Evolutionary conservation across 2,797 vertebrate species (phyloP), one percentile per base, ranked within the genome.

Genomic region (Aeoliscus strigatus): DNA sequence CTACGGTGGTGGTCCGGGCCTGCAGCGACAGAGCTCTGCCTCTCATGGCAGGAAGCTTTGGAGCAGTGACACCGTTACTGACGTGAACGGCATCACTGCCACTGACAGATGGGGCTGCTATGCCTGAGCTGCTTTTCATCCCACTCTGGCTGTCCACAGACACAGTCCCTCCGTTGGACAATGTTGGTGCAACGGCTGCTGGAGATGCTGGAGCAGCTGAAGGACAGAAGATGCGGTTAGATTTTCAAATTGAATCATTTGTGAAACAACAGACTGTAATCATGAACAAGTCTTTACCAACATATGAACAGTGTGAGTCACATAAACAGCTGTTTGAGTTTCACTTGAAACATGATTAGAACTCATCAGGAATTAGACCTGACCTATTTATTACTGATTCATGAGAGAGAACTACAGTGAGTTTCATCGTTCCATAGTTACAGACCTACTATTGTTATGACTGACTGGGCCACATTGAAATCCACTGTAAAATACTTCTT

Each of bases 11-110:
- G 17, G 34, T 39, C 40, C 74, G 63, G 39, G 67, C 48, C 56
- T 78, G 83, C 50, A 77, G 47, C 4, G 79, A 74, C 44, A 47
- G 11, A 23, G 75, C 60, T 54, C 80, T 68, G 70, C 39, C 54
- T 34, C 77, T 77, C 46, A 49, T 29, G 8, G 49, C 1, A 0
- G 49, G 44, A 25, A 39, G 45, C 29, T 54, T 80, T 1, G 38
- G 11, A 38, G 34, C 49, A 21, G 18, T 2, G n/a, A 31, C 24
- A 3, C 9, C 18, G 14, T n/a, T 32, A 29, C 2, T 31, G 21
- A 21, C 52, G 4, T 23, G 2, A 12, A n/a, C 27, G n/a, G 13
- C n/a, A 9, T 28, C 28, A 1, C 21, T 0, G 0, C 62, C 51
- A 34, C 36, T 32, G 15, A 63, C 46, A 62, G 34, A 30, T 36